These are phyloP conservation scores for Cyclura pinguis DNA, from an alignment of 2,797 vertebrate genomes.

Conservation along the genomic window DNA sequence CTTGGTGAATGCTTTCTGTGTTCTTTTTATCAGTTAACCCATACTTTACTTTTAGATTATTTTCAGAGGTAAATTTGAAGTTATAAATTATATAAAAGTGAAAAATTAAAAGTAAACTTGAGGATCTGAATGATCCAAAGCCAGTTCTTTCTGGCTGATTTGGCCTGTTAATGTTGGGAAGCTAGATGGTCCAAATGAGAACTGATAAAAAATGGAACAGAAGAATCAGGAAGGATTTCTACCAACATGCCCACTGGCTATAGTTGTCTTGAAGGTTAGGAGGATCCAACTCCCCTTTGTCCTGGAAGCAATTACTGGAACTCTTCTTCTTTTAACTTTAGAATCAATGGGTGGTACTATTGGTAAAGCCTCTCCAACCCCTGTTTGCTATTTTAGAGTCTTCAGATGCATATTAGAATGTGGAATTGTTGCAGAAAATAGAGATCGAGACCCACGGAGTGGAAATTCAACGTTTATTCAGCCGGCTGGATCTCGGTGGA, in stretches of 20 bases:
- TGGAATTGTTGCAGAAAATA: too few relatives aligned
- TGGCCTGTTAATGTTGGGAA: neutral
- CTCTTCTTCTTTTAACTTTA: neutral
- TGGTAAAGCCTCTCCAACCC: neutral
- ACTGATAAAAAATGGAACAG: neutral
- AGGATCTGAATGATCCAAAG: neutral
- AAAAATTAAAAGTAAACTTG: neutral
- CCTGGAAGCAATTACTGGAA: neutral
- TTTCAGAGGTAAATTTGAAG: neutral
- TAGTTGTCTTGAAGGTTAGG: neutral
- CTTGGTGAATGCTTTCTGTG: neutral
- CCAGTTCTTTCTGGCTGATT: neutral
- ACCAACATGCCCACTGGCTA: too few relatives aligned
- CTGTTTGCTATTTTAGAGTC: neutral
- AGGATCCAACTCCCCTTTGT: neutral
- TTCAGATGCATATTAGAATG: neutral
- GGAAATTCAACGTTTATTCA: too few relatives aligned
- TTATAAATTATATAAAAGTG: neutral
- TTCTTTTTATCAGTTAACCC: neutral
- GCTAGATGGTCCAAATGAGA: neutral
- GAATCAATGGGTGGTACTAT: neutral
- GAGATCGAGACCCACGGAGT: too few relatives aligned
- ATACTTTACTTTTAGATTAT: neutral
- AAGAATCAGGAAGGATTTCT: neutral
- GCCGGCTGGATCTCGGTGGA: too few relatives aligned